Conservation (phyloP, 2,113 vertebrate genomes). For the Trematocara marginatum region DNA sequence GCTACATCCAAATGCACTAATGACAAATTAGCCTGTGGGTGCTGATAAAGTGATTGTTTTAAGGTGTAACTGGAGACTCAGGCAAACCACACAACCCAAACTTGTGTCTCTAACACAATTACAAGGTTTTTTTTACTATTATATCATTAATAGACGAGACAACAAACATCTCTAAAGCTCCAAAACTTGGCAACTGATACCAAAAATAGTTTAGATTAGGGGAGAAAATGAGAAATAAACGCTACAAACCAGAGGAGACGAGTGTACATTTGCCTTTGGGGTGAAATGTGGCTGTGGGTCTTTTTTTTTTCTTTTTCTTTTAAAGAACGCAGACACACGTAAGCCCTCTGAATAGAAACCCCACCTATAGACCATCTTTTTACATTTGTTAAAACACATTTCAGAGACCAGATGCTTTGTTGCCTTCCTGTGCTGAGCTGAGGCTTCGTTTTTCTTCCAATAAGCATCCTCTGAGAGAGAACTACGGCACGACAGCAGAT, state of each 20-base stretch:
- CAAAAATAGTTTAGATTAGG: not conserved
- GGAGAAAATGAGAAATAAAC: not conserved
- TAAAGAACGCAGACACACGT: fast-evolving
- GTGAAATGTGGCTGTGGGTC: not conserved
- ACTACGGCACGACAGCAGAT: fast-evolving
- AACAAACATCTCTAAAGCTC: not conserved
- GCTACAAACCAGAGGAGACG: fast-evolving
- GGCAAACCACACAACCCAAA: not conserved
- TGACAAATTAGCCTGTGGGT: not conserved
- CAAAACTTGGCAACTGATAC: not conserved
- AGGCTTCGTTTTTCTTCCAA: not conserved
- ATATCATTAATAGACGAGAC: not conserved
- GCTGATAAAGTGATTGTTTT: not conserved
- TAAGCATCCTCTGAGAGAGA: not conserved
- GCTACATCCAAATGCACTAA: not conserved
- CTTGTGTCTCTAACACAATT: not conserved
- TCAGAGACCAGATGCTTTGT: not conserved
- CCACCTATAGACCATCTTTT: not conserved
- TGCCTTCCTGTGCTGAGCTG: not conserved
- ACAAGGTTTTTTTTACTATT: not conserved
- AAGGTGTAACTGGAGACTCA: not conserved
- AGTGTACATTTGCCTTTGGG: not conserved
- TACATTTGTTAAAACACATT: not conserved
- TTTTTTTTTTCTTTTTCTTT: fast-evolving
- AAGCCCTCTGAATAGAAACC: not conserved